Evolutionary conservation across 2,888 invertebrate species (phyloP).

Genomic region (Scaptomyza flava): DNA sequence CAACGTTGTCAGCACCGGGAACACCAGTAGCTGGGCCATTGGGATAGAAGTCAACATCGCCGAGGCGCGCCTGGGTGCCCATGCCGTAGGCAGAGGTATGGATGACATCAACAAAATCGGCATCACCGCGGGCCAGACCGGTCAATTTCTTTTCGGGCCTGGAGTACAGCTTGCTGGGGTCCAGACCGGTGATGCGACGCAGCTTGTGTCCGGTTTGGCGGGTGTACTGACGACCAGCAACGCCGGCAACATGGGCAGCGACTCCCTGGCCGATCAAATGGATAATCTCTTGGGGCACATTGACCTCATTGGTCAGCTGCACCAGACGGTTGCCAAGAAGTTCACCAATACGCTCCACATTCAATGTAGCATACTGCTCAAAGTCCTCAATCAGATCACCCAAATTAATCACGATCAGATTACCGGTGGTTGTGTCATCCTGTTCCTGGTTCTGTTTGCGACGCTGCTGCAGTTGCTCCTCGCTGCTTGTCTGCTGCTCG

Average conservation of each 20-base stretch:
- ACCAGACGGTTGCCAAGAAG: slow-evolving; percentile 76
- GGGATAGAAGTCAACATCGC: slow-evolving; percentile 83
- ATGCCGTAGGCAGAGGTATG: slow-evolving; percentile 81
- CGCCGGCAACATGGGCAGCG: slow-evolving; percentile 82
- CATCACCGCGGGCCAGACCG: slow-evolving; percentile 82
- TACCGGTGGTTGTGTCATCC: slow-evolving; percentile 62
- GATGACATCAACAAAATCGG: slow-evolving; percentile 83
- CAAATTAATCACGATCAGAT: slow-evolving; percentile 75
- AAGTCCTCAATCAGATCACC: slow-evolving; percentile 71
- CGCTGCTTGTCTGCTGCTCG: slow-evolving; percentile 58
- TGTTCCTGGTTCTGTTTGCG: slow-evolving; percentile 48
- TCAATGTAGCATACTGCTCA: slow-evolving; percentile 64
- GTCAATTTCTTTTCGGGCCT: slow-evolving; percentile 63
- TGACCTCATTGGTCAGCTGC: slow-evolving; percentile 62
- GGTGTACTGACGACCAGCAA: slow-evolving; percentile 78
- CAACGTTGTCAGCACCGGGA: slow-evolving; percentile 79
- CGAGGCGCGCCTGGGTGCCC: slow-evolving; percentile 72
- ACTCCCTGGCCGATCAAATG: slow-evolving; percentile 81
- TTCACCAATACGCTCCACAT: slow-evolving; percentile 73
- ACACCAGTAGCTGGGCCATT: slow-evolving; percentile 75
- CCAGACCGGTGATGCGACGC: slow-evolving; percentile 83
- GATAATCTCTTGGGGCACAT: slow-evolving; percentile 76
- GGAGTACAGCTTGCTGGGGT: slow-evolving; percentile 75
- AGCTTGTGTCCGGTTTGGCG: slow-evolving; percentile 78
- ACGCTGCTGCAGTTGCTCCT: slow-evolving; percentile 55